Base-by-base conservation (phyloP, 2,113 vertebrate species). In the Eolophus roseicapilla region DNA sequence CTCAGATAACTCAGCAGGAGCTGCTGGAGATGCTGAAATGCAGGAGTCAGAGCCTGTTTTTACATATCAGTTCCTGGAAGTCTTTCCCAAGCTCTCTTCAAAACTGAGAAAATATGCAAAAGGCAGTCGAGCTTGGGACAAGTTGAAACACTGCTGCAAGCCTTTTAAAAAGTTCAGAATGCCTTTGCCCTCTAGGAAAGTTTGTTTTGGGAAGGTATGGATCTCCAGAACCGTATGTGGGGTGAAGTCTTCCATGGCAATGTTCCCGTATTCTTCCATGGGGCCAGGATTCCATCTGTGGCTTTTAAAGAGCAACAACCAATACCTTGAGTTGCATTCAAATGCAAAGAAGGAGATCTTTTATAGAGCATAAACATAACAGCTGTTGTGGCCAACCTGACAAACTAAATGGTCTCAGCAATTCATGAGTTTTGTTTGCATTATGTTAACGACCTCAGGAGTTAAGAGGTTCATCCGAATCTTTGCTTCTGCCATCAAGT, bases 21-120 rank as follows among this genome's bases (percentile, higher is more conserved):
- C 77, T 95, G 81, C 50, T 95, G 81, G 77, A 91, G 95, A 93
- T 87, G 74, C 95, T 3, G 93, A 93, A 96, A 85, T 27, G 74
- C 70, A 75, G 57, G 52, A 95, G 46, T 44, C 77, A 33, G 82
- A 73, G 86, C 83, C 80, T 95, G 93, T 46, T 82, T 79, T 92
- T 60, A 47, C 39, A 25, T 85, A 95, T 76, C 77, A 76, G 93
- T 85, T 95, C 86, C 89, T 95, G 83, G 84, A 96, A 92, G 81
- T 59, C 86, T 85, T 97, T 89, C 83, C 59, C 86, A 92, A 92
- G 88, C 70, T 76, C 31, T 82, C 70, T 77, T 89, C 57, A 69
- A 57, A 90, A 80, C 53, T 63, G 65, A 85, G 70, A 94, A 94
- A 95, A 89, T 59, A 92, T 70, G 88, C 86, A 93, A 85, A 91